Percentiles rank a stretch among this genome's conserved stretches.
Evolutionary conservation across 35 echinoderm and acorn worm species (phyloP).

Genomic region (Hemicentrotus pulcherrimus): DNA sequence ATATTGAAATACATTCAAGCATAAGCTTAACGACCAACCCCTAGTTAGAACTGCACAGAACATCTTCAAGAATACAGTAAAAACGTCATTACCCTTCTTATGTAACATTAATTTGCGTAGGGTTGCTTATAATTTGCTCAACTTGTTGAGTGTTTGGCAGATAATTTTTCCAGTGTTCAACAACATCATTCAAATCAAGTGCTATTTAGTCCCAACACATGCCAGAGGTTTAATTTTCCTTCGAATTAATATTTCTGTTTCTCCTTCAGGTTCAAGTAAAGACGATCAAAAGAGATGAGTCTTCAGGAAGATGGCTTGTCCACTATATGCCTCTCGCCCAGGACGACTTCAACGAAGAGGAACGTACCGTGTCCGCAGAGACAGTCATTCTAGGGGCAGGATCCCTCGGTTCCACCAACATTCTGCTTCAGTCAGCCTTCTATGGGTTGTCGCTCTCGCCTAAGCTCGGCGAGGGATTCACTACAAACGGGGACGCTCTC

Average conservation of each 20-base stretch:
- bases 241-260: neutral
- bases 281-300: slow-evolving; percentile 55
- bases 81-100: too few relatives aligned
- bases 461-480: slow-evolving; percentile 63
- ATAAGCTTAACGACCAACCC: too few relatives aligned
- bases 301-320: slow-evolving; percentile 54
- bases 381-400: slow-evolving; percentile 76
- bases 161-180: neutral
- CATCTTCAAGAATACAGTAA: too few relatives aligned
- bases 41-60: too few relatives aligned
- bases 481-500: slow-evolving; percentile 74
- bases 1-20: too few relatives aligned
- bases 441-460: slow-evolving; percentile 62
- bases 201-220: too few relatives aligned
- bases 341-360: slow-evolving; percentile 57
- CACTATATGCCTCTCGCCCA: slow-evolving; percentile 59
- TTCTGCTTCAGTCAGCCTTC: slow-evolving; percentile 69
- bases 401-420: slow-evolving; percentile 70
- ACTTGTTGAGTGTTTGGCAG: neutral
- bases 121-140: neutral
- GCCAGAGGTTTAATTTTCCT: neutral
- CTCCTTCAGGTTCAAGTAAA: slow-evolving; percentile 66
- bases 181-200: neutral
- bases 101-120: neutral
- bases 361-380: slow-evolving; percentile 59